Evolutionary conservation across 2,113 vertebrate genomes (phyloP), one percentile per base, ranked within the genome.

Genomic region (Mugil cephalus): DNA sequence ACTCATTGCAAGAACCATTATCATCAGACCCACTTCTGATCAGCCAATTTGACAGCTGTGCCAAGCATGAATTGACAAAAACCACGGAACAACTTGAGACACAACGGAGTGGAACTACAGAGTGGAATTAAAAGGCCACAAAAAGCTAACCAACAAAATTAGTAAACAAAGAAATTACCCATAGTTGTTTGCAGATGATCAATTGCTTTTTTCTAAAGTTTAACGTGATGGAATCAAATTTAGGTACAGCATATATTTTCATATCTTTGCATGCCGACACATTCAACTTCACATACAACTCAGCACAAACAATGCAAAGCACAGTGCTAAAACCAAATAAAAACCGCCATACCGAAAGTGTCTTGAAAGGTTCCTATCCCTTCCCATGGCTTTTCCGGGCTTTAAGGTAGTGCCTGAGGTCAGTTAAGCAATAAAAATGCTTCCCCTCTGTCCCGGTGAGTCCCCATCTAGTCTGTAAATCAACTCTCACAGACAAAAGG

Each of bases 281-380:
- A 66, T 7, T 35, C 12, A 67, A 73, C 56, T 79, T 60, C 24
- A 62, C 42, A 58, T 19, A 53, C 56, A 61, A 62, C 52, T 67
- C 78, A 74, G 64, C 58, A 77, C n/a, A 77, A 73, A 78, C 19
- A 79, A 56, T 34, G 60, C 10, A 80, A 73, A 53, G 63, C 69
- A 61, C 11, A 63, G 42, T 17, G 47, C 64, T 30, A 30, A 80
- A 50, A 85, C 81, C 54, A 76, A 82, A 87, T n/a, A 7, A 79
- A 84, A 83, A 77, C 47, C 19, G 38, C 71, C 94, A 7, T 96
- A 98, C 96, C 96, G 94, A 96, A 97, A 97, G 93, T 95, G 96
- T 86, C 95, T 95, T 82, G 96, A 95, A 93, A 98, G 95, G 85
- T 92, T 96, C 90, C 94, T 95, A 88, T 97, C 96, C 87, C 96